Evolutionary conservation across 2,888 invertebrate species (phyloP), one percentile per base, ranked within the genome.

Genomic region (Micoletzkya japonica): DNA sequence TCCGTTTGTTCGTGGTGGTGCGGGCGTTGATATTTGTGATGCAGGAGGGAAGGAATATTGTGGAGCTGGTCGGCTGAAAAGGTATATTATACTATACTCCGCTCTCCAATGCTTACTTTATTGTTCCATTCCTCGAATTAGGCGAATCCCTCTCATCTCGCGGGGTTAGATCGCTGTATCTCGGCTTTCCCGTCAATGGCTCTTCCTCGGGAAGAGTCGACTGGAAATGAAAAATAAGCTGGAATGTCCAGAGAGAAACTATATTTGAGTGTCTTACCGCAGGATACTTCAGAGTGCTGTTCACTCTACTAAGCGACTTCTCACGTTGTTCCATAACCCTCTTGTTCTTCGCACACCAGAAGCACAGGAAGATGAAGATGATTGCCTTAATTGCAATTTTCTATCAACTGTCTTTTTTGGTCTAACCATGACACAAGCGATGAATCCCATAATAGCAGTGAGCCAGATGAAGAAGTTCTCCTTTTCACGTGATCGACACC

Each of bases 401-500:
- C 4, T 20, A 44, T 30, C 4, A 34, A 26, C 28, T 39, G 10
- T 17, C 7, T 10, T 54, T 6, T 6, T 20, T 64, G 2, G 3
- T 28, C 71, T 1, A 24, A 74, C 74, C 57, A 77, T 69, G 28
- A 81, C 72, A 28, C 75, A 57, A 56, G 74, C 77, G 24, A 79
- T 52, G 28, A 74, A 63, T 32, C 75, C 80, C 32, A 77, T 69
- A 49, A 84, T 79, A 57, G 79, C 81, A n/a, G 82, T 75, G 54
- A 84, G 66, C 85, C 85, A 84, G 44, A 79, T 84, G 72, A 84
- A 72, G 76, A 81, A 81, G 64, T 81, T 84, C 69, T 84, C 85
- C 76, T 81, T 81, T 70, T 84, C 82, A 32, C 83, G 74, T 14
- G 82, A 81, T 70, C 84, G 70, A 64, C 84, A 84, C 84, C 84